Evolutionary conservation across 2,113 vertebrate genomes (phyloP).

Genomic region (Tupaia tana): DNA sequence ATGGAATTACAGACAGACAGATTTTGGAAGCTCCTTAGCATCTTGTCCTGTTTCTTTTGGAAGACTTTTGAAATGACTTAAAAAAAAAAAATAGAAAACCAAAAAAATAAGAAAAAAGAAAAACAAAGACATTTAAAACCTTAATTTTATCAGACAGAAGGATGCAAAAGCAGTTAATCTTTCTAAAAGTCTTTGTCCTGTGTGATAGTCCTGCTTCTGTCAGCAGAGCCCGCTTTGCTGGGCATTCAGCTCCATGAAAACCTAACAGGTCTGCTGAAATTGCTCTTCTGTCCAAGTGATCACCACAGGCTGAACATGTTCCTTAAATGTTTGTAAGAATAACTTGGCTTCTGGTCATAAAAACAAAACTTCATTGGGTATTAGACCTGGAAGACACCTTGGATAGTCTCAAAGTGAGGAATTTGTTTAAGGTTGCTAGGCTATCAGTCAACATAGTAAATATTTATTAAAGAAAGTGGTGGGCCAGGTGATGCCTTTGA

Average conservation of each 20-base stretch:
- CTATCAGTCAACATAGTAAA: not conserved
- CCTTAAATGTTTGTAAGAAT: conserved; percentile 16
- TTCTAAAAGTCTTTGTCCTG: not conserved
- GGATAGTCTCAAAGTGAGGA: not conserved
- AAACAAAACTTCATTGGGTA: not conserved
- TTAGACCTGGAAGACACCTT: not conserved
- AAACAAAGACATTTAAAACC: not conserved
- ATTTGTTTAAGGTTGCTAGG: not conserved
- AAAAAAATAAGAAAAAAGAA: too few species aligned
- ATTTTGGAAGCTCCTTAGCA: not conserved
- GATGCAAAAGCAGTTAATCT: not conserved
- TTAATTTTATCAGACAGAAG: not conserved
- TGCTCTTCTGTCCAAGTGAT: not conserved
- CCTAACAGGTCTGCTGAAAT: not conserved
- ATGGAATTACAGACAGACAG: not conserved
- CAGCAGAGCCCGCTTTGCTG: not conserved
- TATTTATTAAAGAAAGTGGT: not conserved
- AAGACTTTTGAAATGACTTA: conserved; percentile 34
- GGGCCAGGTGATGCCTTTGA: not conserved
- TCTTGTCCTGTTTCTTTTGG: not conserved
- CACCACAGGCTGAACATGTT: not conserved
- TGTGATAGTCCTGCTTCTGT: not conserved
- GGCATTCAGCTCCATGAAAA: not conserved
- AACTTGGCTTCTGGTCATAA: not conserved
- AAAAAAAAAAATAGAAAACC: not conserved